Evolutionary conservation across 2,797 vertebrate species (phyloP), one percentile per base, ranked within the genome.

Genomic region (Poecilia wingei): DNA sequence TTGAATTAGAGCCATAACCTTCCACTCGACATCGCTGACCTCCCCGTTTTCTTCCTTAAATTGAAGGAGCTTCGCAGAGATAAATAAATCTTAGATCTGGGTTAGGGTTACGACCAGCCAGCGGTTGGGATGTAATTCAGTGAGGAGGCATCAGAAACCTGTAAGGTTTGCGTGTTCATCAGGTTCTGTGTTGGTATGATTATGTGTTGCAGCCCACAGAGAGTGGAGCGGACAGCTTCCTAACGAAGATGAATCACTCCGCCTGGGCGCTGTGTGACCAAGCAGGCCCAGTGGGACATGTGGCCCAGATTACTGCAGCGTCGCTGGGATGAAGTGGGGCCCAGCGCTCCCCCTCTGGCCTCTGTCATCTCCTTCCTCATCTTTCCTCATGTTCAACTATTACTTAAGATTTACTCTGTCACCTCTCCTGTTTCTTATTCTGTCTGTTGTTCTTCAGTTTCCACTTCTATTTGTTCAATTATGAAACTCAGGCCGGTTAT

Each of bases 181-280:
- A 64, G 66, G 77, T 84, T 84, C 72, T 77, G 76, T 83, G 75
- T 70, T 79, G 84, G 64, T 74, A 51, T 69, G 78, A 84, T 83
- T 79, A 80, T 45, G 87, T 89, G 90, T 81, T 78, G 79, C 78
- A 13, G 79, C 81, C 85, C 9, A 1, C 76, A 53, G 82, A 86
- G 87, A 86, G 83, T 47, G 1, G 47, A 47, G 45, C 53, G 86
- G 90, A 94, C 91, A 91, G 89, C 86, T 91, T 80, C 78, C 92
- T 94, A 95, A 95, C 90, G 82, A 93, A 94, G 94, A 95, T 75
- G 89, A 95, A 95, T 94, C 87, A 86, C 90, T 77, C 74, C 57
- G 72, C 74, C 53, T 10, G 68, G 78, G 47, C 78, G 72, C 76
- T 39, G 78, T 86, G 84, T 80, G 85, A 89, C 87, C 84, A 74